These are phyloP conservation scores for Enteromius anoplus DNA, from an alignment of 2,797 vertebrate genomes.

Conservation along the genomic window DNA sequence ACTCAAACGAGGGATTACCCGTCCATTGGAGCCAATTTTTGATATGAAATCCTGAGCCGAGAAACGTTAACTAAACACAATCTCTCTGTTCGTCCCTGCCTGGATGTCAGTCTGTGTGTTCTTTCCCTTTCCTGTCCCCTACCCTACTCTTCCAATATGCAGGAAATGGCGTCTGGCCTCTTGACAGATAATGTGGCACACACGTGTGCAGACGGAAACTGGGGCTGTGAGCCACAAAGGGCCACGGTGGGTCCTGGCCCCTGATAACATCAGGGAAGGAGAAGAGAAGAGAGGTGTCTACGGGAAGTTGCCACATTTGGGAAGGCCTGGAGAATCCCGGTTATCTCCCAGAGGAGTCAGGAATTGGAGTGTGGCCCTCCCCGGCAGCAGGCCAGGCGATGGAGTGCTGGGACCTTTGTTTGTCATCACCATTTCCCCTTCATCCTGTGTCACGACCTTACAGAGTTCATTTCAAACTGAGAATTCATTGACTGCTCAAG, in stretches of 20 bases:
- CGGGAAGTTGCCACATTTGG: slow-evolving; percentile 81
- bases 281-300: slow-evolving; percentile 77
- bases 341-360: slow-evolving; percentile 69
- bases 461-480: slow-evolving; percentile 41
- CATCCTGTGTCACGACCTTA: slow-evolving; percentile 47
- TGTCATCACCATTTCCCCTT: slow-evolving; percentile 56
- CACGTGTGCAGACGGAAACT: slow-evolving; percentile 85
- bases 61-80: slow-evolving; percentile 41
- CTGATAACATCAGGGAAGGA: slow-evolving; percentile 93
- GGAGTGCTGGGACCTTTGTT: slow-evolving; percentile 55
- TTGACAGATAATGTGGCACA: slow-evolving; percentile 96
- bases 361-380: slow-evolving; percentile 64
- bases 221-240: slow-evolving; percentile 92
- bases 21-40: slow-evolving; percentile 37
- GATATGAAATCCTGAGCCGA: slow-evolving; percentile 36
- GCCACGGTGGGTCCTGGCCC: slow-evolving; percentile 79
- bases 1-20: slow-evolving; percentile 19
- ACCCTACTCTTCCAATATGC: slow-evolving; percentile 67
- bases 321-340: slow-evolving; percentile 72
- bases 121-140: slow-evolving; percentile 92
- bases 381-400: slow-evolving; percentile 52
- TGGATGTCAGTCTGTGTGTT: slow-evolving; percentile 80
- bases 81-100: slow-evolving; percentile 67
- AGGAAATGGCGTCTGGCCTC: slow-evolving; percentile 90
- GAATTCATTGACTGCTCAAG: slow-evolving; percentile 32